Conservation (phyloP, 2,797 vertebrate genomes). For the Poecilia gillii region DNA sequence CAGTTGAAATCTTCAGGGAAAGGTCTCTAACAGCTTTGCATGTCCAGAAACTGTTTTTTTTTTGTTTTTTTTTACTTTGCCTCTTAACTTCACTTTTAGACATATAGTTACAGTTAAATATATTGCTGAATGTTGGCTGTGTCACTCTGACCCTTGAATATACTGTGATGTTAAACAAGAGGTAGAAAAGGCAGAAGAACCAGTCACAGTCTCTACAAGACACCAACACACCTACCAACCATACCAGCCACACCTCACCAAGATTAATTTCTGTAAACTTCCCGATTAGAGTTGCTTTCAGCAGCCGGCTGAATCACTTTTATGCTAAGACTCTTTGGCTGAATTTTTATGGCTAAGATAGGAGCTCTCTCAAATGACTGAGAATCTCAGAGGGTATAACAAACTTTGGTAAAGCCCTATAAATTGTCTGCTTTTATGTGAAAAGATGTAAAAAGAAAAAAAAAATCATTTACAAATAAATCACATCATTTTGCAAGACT, state of each 20-base stretch:
- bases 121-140: background rate
- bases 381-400: background rate
- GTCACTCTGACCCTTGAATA: background rate
- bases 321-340: too few relatives aligned
- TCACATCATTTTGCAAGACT: background rate
- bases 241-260: too few relatives aligned
- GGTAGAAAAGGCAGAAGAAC: background rate
- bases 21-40: background rate
- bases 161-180: background rate
- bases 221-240: too few relatives aligned
- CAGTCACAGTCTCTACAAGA: too few relatives aligned
- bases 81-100: background rate
- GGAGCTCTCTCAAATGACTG: too few relatives aligned
- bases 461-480: background rate
- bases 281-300: too few relatives aligned
- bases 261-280: too few relatives aligned
- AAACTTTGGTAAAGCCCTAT: background rate
- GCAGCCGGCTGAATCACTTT: too few relatives aligned
- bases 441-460: background rate
- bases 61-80: too few relatives aligned
- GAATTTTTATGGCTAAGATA: too few relatives aligned
- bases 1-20: background rate
- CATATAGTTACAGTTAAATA: background rate
- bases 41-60: background rate
- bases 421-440: background rate